These are phyloP conservation scores for Noctua fimbriata DNA, from an alignment of 2,888 invertebrate species.

Conservation along the genomic window DNA sequence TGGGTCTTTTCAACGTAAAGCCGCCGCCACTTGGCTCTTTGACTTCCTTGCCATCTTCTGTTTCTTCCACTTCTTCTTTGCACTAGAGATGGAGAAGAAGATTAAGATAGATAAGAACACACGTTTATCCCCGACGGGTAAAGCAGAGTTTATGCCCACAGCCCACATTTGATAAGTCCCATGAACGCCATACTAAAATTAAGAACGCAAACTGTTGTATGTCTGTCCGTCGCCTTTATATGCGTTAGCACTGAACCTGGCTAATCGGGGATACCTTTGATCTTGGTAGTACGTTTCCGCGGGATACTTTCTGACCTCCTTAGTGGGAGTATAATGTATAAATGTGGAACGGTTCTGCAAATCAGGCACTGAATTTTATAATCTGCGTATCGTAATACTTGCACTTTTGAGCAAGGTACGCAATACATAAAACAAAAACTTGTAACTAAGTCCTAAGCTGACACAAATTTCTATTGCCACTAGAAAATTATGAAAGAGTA, in stretches of 20 bases:
- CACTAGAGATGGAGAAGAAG: conserved; percentile 63
- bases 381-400: neutral
- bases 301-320: neutral
- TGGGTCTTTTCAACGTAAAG: conserved; percentile 94
- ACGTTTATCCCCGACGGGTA: neutral
- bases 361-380: neutral
- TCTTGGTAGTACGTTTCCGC: neutral
- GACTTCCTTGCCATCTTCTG: conserved; percentile 92
- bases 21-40: conserved; percentile 93
- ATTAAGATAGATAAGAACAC: neutral
- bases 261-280: neutral
- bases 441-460: neutral
- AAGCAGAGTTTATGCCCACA: neutral
- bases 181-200: neutral
- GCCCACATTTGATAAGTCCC: neutral
- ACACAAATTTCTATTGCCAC: neutral
- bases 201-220: too few relatives aligned
- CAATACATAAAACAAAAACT: neutral
- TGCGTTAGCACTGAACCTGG: neutral
- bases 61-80: conserved; percentile 68
- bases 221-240: neutral
- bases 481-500: neutral
- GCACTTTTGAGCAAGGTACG: neutral
- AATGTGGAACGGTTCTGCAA: neutral
- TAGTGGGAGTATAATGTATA: neutral